A percentile compares a stretch with the other conserved stretches of the same genome.
These are phyloP conservation scores for Eurytoma adleriae DNA, from an alignment of 2,888 invertebrate genomes.

Conservation along the genomic window DNA sequence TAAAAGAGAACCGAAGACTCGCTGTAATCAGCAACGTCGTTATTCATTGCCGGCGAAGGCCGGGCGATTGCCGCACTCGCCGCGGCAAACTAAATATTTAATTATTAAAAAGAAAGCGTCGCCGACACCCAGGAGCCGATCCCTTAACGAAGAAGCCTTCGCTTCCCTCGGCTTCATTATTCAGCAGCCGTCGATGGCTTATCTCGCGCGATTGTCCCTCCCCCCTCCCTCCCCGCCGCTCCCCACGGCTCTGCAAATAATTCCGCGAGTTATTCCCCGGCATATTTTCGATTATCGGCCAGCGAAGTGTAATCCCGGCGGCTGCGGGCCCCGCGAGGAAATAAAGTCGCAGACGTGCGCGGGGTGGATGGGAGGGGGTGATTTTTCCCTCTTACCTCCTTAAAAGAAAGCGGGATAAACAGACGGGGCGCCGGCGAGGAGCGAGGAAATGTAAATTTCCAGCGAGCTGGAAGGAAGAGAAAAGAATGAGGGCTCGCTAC, in stretches of 20 bases:
- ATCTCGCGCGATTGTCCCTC: conserved; percentile 48
- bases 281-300: conserved; percentile 75
- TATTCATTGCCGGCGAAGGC: conserved; percentile 38
- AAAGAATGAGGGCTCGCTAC: conserved; percentile 74
- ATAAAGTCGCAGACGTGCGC: conserved; percentile 58
- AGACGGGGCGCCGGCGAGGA: conserved; percentile 63
- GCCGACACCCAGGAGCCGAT: not conserved
- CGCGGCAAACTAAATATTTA: conserved; percentile 54
- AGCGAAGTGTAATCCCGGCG: conserved; percentile 72
- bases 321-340: conserved; percentile 27
- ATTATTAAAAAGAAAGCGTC: conserved; percentile 49
- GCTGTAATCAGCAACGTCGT: conserved; percentile 40
- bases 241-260: conserved; percentile 65
- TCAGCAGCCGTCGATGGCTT: conserved; percentile 53
- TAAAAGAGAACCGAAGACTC: not conserved
- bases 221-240: conserved; percentile 54
- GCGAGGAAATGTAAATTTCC: conserved; percentile 75
- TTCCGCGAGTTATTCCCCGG: conserved; percentile 72
- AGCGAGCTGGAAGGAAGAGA: conserved; percentile 71
- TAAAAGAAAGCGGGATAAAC: conserved; percentile 76
- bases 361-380: conserved; percentile 14
- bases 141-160: conserved; percentile 45
- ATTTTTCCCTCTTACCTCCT: conserved; percentile 64
- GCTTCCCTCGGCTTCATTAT: conserved; percentile 48
- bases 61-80: conserved; percentile 2